Evolutionary conservation across 1,140 invertebrate genomes (phyloP), one percentile per base, ranked within the genome.

Genomic region (Neuroterus valhalla): DNA sequence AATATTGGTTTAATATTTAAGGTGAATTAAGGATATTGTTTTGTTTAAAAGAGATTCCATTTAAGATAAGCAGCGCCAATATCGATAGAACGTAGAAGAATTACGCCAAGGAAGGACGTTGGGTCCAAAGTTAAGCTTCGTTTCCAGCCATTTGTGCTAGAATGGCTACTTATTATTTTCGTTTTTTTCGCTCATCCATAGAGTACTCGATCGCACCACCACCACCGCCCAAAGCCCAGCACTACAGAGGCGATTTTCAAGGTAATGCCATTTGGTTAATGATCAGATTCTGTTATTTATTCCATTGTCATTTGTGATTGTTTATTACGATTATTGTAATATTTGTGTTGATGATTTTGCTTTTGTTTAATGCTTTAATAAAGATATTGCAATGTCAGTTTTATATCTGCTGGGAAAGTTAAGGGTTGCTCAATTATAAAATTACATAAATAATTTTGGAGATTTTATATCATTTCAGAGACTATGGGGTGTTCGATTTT

Each of bases 151-250:
- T 31, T 52, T 68, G 66, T 71, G 62, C 74, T 81, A 82, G 81
- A 76, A 66, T 78, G 72, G 80, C 82, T 86, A 81, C 81, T 87
- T 87, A 82, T 83, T 87, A 82, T 86, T 85, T 87, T 84, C 79
- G 84, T 81, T 85, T 88, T 89, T 90, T 90, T 88, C 84, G 89
- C 86, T 89, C 86, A 87, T 85, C 80, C 84, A 77, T 93, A 94
- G 93, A 93, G 86, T 91, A 91, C 87, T 91, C 92, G 87, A 91
- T 91, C 83, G 92, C 92, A 83, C 93, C 93, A 72, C 91, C 92
- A 83, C 93, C 93, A 80, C 93, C 93, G 67, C 92, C 91, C 82
- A 92, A 93, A 89, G 91, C 91, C 86, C 90, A 91, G 80, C 89
- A 91, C 83, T 90, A 89, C 85, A 90, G 91, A 90, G 91, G 90